Base-by-base conservation (phyloP, 2,113 vertebrate genomes). In the Psephotus haematonotus region DNA sequence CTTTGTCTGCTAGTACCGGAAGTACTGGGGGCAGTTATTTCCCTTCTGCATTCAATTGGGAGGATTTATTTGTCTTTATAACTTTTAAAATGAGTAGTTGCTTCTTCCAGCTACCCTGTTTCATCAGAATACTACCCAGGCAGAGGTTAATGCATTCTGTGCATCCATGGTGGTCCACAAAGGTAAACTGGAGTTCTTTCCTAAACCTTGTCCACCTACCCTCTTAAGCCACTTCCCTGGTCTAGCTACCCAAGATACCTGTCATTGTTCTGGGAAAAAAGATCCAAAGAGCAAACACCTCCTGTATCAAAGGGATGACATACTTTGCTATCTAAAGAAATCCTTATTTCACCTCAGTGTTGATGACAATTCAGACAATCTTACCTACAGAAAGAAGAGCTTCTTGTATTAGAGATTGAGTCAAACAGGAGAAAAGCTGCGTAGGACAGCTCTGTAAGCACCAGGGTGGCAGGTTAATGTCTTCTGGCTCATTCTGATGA, bases 391-490 rank as follows among this genome's bases (percentile, higher is more conserved):
- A 75, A 65, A 41, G 60, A 37, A 44, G 37, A 59, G 11, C 41
- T 74, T 57, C 49, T 60, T 31, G 33, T 53, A 41, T 39, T 62
- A 70, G 53, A 74, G 37, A 46, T 13, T 6, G 37, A 88, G 37
- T n/a, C 17, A n/a, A 46, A 63, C 0, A 1, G 43, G 41, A 76
- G 28, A 47, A 74, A 82, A 60, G 49, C 1, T 1, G 35, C 0
- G 0, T 22, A 53, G 55, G 60, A 70, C 27, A 70, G 44, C 55
- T 78, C 39, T 25, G 17, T 37, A 69, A 81, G 57, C 71, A 69
- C 41, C 64, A 65, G 46, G 33, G 44, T n/a, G 19, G 17, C 41
- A 6, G 37, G 39, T 28, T 82, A 50, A 70, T 10, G 20, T 28
- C 33, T 84, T 84, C 50, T 62, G 74, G 35, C 60, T 84, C 10